phyloP scores from a whole-genome alignment of 2,888 invertebrate species.

The Synergus itoensis region DNA sequence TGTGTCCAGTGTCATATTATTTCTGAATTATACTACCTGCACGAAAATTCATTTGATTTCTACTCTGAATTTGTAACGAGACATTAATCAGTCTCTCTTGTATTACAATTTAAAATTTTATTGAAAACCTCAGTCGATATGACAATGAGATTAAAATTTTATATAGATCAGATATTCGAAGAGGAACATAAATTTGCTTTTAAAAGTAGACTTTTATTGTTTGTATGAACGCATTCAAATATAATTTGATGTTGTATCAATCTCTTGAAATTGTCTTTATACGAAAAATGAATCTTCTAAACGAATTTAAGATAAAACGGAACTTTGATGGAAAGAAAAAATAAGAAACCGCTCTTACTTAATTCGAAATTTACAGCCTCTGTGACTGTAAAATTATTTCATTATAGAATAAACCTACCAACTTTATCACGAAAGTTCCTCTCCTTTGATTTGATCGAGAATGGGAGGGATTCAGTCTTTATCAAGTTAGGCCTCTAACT shows the following conservation, averaged over 20 bases:
- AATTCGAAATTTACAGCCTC: neutral
- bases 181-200: neutral
- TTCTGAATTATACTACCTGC: neutral
- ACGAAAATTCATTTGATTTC: constrained; percentile 3
- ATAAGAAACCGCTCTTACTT: too few relatives aligned
- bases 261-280: neutral
- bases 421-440: neutral
- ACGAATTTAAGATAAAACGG: neutral
- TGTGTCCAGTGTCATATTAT: neutral
- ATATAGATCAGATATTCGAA: neutral
- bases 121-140: constrained; percentile 1
- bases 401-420: neutral
- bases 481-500: neutral
- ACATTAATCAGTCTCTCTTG: constrained; percentile 10
- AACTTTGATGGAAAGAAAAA: too few relatives aligned
- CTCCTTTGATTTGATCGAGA: neutral
- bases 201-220: neutral
- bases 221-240: neutral
- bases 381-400: neutral
- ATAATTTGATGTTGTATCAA: neutral
- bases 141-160: neutral
- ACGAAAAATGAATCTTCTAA: neutral
- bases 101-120: constrained; percentile 12
- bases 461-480: neutral
- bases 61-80: constrained; percentile 25